Evolutionary conservation across 2,888 invertebrate genomes (phyloP), one percentile per base, ranked within the genome.

Genomic region (Polydrusus tereticollis): DNA sequence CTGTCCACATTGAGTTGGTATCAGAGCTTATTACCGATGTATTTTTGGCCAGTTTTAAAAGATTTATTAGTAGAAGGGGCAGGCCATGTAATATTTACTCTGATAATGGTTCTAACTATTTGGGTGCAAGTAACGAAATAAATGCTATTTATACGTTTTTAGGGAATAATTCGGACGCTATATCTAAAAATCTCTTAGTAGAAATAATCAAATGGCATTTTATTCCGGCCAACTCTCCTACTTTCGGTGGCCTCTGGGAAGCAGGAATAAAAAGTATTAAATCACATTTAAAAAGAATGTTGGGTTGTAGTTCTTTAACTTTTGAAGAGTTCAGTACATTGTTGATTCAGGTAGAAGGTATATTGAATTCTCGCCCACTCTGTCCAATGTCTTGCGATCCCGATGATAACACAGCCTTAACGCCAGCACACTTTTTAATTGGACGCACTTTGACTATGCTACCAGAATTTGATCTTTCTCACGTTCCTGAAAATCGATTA

Each of bases 21-120:
- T 20, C 20, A 20, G 58, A 59, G n/a, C 21, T n/a, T n/a, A n/a
- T n/a, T n/a, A n/a, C n/a, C n/a, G n/a, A n/a, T n/a, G n/a, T n/a
- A n/a, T n/a, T n/a, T 29, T 18, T 59, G 14, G 41, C 36, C 3
- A 33, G n/a, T n/a, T 59, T 59, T 20, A 38, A 36, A 59, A 29
- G 58, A 29, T 59, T 59, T 38, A 38, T 59, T 20, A 20, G 38
- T 36, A 45, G 67, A 33, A 41, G 67, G n/a, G n/a, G n/a, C n/a
- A n/a, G n/a, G n/a, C n/a, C n/a, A n/a, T n/a, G n/a, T n/a, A n/a
- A n/a, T n/a, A n/a, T n/a, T n/a, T n/a, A n/a, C n/a, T n/a, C 67
- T 8, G 67, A 58, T 47, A 67, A 67, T 33, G 58, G 67, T 14
- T 59, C 50, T 7, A 66, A 66, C n/a, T n/a, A n/a, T 23, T 38